Conservation (phyloP, 2,797 vertebrate species). For the Lagocephalus sceleratus region DNA sequence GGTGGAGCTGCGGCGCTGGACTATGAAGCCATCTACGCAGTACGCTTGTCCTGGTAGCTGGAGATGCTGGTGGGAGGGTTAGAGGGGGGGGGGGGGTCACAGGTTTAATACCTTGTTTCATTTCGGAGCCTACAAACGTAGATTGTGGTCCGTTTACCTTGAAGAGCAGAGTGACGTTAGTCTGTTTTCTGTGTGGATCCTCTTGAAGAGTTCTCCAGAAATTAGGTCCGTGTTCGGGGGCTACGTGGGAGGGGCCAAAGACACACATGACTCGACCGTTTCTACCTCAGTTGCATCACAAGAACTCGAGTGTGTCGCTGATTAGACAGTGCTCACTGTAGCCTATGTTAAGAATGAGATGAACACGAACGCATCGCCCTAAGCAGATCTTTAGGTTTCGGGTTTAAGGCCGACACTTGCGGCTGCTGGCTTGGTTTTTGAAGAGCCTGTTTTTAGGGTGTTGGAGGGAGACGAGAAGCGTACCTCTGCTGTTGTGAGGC, state of each 20-base stretch:
- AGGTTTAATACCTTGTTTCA: not conserved
- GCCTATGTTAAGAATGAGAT: not conserved
- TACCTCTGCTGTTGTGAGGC: constrained; percentile 83
- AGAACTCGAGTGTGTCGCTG: not conserved
- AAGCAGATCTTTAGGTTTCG: too few species aligned
- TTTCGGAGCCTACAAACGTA: not conserved
- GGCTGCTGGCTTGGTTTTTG: not conserved
- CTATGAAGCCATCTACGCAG: constrained; percentile 80
- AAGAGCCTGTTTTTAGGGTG: not conserved
- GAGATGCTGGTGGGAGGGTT: constrained; percentile 38
- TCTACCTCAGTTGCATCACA: constrained; percentile 2
- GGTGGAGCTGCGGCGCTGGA: constrained; percentile 65
- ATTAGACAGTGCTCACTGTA: not conserved
- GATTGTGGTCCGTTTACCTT: constrained; percentile 73
- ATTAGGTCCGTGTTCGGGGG: constrained; percentile 86
- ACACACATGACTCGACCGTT: constrained; percentile 7
- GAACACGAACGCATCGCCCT: not conserved
- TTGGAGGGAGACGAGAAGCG: not conserved
- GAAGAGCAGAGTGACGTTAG: constrained; percentile 86
- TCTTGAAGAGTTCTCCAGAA: constrained; percentile 86
- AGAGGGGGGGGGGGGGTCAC: too few species aligned
- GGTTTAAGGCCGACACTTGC: not conserved
- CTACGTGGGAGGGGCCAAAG: constrained; percentile 64
- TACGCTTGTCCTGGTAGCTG: constrained; percentile 60
- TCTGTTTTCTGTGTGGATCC: constrained; percentile 66